phyloP scores from a whole-genome alignment of 2,888 invertebrate genomes.

The Doris montereyensis region DNA sequence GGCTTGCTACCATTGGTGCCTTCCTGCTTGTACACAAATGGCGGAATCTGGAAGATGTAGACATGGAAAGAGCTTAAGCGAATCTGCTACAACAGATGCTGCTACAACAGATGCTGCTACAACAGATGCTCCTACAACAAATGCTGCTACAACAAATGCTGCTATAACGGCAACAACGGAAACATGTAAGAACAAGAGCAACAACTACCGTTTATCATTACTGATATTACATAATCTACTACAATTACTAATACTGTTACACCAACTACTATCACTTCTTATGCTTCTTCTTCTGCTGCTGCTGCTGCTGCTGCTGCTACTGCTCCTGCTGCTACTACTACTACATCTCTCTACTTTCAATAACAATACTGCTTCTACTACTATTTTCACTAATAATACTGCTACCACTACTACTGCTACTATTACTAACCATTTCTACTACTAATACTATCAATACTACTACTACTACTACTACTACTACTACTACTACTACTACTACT shows the following conservation, averaged over 20 bases:
- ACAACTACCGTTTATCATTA: too few relatives aligned
- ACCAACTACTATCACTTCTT: not conserved
- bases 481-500: not conserved
- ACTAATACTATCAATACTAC: not conserved
- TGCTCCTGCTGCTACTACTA: not conserved
- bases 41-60: slow-evolving; percentile 73
- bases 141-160: too few relatives aligned
- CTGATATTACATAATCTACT: not conserved
- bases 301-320: not conserved
- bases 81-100: too few relatives aligned
- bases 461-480: not conserved
- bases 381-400: not conserved
- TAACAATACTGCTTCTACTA: not conserved
- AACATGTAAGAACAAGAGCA: not conserved
- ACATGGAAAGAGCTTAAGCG: too few relatives aligned
- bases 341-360: not conserved
- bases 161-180: not conserved
- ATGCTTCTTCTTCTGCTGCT: not conserved
- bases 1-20: slow-evolving; percentile 39
- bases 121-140: too few relatives aligned
- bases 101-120: too few relatives aligned
- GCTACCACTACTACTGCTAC: not conserved
- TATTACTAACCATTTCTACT: not conserved
- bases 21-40: slow-evolving; percentile 73
- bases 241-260: not conserved